A percentile compares a stretch with the other conserved stretches of the same genome.
phyloP scores from a whole-genome alignment of 2,888 invertebrate species.

The Oeneis ivallda region DNA sequence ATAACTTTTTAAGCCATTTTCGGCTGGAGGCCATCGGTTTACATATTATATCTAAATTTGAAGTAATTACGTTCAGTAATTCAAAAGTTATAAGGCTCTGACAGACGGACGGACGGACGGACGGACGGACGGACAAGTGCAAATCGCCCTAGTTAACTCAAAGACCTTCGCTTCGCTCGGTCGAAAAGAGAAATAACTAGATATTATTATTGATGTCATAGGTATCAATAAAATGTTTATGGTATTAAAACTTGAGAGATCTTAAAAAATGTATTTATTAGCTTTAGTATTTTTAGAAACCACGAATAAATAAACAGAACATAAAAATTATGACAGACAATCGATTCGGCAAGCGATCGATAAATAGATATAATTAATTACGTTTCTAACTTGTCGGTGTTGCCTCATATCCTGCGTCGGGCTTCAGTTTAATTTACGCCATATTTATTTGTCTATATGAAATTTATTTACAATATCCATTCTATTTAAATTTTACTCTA shows the following conservation, averaged over 20 bases:
- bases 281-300: neutral
- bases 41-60: too few species aligned
- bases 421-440: constrained; percentile 33
- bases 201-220: too few species aligned
- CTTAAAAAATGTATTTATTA: neutral
- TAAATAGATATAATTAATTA: constrained; percentile 35
- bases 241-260: neutral
- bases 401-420: constrained; percentile 43
- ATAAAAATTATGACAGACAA: constrained; percentile 39
- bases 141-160: too few species aligned
- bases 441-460: constrained; percentile 28
- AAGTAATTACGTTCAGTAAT: too few species aligned
- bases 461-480: constrained; percentile 13
- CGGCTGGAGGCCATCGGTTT: too few species aligned
- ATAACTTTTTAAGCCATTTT: too few species aligned
- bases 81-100: too few species aligned
- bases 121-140: too few species aligned
- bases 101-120: too few species aligned
- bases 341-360: constrained; percentile 39
- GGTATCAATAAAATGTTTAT: too few species aligned
- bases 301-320: constrained; percentile 12
- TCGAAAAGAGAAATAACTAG: too few species aligned
- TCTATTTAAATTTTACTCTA: constrained; percentile 17
- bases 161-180: too few species aligned
- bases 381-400: constrained; percentile 36